Evolutionary conservation across 2,113 vertebrate species (phyloP).

Genomic region (Sylvicapra grimmia): DNA sequence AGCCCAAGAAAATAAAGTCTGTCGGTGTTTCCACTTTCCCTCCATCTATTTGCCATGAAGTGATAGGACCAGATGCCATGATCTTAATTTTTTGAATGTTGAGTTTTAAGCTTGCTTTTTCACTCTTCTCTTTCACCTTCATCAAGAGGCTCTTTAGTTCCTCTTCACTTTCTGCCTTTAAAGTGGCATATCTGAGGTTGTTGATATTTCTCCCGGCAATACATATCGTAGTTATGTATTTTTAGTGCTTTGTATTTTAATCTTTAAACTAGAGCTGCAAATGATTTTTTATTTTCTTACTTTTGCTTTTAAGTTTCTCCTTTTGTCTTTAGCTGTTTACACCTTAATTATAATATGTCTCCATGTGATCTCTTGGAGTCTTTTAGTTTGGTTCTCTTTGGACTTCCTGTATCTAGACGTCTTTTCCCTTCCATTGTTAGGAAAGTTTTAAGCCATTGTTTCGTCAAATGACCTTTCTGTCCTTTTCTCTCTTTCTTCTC

Average conservation of each 20-base stretch:
- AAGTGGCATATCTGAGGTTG: background rate
- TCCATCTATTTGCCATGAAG: background rate
- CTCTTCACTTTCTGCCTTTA: background rate
- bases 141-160: background rate
- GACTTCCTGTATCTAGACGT: background rate
- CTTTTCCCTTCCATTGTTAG: background rate
- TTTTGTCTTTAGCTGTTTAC: background rate
- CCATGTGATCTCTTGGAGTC: background rate
- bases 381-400: background rate
- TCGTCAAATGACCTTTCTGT: background rate
- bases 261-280: background rate
- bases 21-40: background rate
- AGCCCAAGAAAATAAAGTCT: background rate
- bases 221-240: background rate
- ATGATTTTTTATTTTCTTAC: background rate
- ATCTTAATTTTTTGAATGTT: background rate
- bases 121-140: background rate
- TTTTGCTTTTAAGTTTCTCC: background rate
- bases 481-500: background rate
- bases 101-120: background rate
- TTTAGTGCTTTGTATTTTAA: background rate
- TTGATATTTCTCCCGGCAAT: background rate
- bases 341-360: background rate
- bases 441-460: background rate
- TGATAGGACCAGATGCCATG: background rate